A percentile compares a stretch with the other conserved stretches of the same genome.
Conservation (phyloP, 2,888 invertebrate genomes). For the Eulithis testata region DNA sequence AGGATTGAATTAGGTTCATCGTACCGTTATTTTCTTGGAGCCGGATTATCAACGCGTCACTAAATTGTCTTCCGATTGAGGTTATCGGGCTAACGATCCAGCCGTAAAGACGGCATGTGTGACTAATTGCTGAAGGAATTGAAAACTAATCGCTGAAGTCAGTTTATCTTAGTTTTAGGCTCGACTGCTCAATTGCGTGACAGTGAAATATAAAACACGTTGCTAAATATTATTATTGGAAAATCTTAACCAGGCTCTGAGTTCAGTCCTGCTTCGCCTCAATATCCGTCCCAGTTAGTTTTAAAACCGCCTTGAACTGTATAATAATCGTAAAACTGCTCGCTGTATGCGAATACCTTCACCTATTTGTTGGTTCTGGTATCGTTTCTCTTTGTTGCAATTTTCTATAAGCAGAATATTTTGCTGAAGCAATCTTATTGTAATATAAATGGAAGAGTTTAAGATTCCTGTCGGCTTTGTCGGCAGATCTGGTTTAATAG, state of each 20-base stretch:
- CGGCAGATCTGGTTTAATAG: no score
- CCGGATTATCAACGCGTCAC: constrained; percentile 7
- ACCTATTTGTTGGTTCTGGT: constrained; percentile 33
- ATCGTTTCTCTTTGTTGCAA: background rate
- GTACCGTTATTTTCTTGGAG: constrained; percentile 1
- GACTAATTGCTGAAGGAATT: constrained; percentile 11
- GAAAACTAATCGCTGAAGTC: constrained; percentile 13
- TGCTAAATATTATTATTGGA: no score
- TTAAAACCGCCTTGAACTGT: constrained; percentile 34
- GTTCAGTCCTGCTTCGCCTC: constrained; percentile 21
- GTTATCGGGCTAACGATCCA: constrained; percentile 20
- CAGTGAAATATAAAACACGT: no score
- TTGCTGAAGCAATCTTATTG: background rate
- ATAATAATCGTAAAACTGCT: constrained; percentile 31
- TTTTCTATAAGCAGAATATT: background rate
- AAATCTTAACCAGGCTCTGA: constrained; percentile 5
- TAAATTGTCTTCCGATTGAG: constrained; percentile 15
- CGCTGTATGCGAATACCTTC: constrained; percentile 34
- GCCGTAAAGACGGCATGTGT: constrained; percentile 11
- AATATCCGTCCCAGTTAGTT: constrained; percentile 25
- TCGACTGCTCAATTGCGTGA: background rate
- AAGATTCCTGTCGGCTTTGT: background rate
- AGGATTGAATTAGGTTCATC: background rate
- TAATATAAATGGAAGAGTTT: background rate
- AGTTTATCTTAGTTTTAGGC: background rate